Conservation (phyloP, 23 tunicate species). For the Trididemnum clinides region DNA sequence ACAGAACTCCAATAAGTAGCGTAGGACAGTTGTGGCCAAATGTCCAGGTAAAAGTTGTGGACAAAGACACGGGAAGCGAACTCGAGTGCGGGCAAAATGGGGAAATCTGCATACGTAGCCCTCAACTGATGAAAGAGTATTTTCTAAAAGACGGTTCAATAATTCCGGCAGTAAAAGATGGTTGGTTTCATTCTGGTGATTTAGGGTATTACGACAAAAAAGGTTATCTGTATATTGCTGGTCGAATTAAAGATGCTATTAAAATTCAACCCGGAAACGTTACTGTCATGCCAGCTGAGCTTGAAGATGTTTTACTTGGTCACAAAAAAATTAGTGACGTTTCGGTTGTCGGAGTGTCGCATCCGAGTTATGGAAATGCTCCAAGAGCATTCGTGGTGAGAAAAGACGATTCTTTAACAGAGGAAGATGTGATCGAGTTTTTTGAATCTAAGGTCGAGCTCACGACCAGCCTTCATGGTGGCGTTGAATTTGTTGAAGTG, state of each 20-base stretch:
- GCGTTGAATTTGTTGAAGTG: conserved; percentile 55
- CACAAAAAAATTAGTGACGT: conserved; percentile 74
- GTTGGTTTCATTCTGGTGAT: conserved; percentile 96
- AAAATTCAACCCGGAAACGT: conserved; percentile 44
- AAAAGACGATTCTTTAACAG: conserved; percentile 40
- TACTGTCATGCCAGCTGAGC: conserved; percentile 90
- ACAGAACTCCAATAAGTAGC: background rate
- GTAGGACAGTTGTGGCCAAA: background rate
- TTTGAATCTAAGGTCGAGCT: conserved; percentile 42
- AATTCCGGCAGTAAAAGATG: conserved; percentile 47
- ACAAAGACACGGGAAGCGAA: conserved; percentile 47
- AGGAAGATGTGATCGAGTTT: conserved; percentile 52
- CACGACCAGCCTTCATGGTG: conserved; percentile 63
- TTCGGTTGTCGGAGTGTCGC: conserved; percentile 86
- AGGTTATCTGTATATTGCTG: conserved; percentile 67
- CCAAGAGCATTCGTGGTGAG: conserved; percentile 85
- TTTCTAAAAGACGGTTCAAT: conserved; percentile 60
- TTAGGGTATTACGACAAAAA: conserved; percentile 83
- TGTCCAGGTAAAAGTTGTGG: conserved; percentile 30
- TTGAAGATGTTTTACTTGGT: conserved; percentile 67
- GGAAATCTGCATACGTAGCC: conserved; percentile 79
- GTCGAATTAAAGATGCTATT: conserved; percentile 80
- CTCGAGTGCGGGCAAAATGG: conserved; percentile 59
- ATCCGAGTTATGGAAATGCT: conserved; percentile 76
- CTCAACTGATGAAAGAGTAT: conserved; percentile 91